These are phyloP conservation scores for Xestobium rufovillosum DNA, from an alignment of 2,888 invertebrate genomes.

Conservation along the genomic window DNA sequence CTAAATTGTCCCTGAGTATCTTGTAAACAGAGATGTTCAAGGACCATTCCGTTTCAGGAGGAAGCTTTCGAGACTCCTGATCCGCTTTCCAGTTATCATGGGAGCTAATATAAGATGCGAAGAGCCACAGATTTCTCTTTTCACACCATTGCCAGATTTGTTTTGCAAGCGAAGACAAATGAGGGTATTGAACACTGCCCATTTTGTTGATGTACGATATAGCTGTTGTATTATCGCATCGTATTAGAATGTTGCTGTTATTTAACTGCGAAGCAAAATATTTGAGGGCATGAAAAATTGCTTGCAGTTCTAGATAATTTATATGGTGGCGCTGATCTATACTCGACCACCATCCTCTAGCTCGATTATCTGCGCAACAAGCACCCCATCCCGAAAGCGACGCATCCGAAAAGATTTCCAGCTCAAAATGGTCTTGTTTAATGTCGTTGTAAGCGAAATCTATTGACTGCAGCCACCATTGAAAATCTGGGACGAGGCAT, in stretches of 20 bases:
- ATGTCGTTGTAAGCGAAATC: background rate
- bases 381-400: slow-evolving; percentile 3
- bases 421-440: slow-evolving; percentile 5
- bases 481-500: background rate
- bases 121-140: slow-evolving; percentile 17
- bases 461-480: slow-evolving; percentile 8
- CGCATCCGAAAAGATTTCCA: slow-evolving; percentile 7
- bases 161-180: slow-evolving; percentile 16
- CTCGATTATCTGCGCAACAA: background rate
- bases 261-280: slow-evolving; percentile 17
- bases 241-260: slow-evolving; percentile 20
- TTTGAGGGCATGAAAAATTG: slow-evolving; percentile 18
- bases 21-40: slow-evolving; percentile 7
- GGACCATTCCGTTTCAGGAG: slow-evolving; percentile 18
- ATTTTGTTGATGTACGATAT: slow-evolving; percentile 23
- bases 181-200: slow-evolving; percentile 19
- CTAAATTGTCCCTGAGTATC: background rate
- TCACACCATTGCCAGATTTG: slow-evolving; percentile 25
- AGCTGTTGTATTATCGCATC: slow-evolving; percentile 24
- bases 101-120: slow-evolving; percentile 22
- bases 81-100: slow-evolving; percentile 24
- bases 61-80: slow-evolving; percentile 19
- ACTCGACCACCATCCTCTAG: slow-evolving; percentile 4
- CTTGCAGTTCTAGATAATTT: slow-evolving; percentile 21
- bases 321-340: background rate